Percentiles rank a stretch among this genome's conserved stretches.
phyloP scores from a whole-genome alignment of 1,140 invertebrate genomes.

The Drosophila mojavensis region DNA sequence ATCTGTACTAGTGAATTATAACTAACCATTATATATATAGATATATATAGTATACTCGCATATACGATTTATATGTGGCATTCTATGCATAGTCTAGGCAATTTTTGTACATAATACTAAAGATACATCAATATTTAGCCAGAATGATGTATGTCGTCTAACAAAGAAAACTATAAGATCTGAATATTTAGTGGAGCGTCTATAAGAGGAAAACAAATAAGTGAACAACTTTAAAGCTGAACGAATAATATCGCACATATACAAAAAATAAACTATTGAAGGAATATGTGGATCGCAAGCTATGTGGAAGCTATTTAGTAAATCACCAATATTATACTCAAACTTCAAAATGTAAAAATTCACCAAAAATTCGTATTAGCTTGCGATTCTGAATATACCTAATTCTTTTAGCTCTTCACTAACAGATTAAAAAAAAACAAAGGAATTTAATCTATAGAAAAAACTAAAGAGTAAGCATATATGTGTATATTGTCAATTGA shows the following conservation, averaged over 20 bases:
- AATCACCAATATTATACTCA: no score
- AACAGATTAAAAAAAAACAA: no score
- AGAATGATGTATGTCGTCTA: not conserved
- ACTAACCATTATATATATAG: constrained; percentile 32
- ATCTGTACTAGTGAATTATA: constrained; percentile 50
- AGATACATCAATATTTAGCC: constrained; percentile 3
- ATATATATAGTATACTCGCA: constrained; percentile 12
- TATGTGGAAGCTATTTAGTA: not conserved
- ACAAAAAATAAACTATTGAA: not conserved
- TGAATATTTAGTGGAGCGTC: constrained; percentile 10
- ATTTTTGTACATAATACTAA: constrained; percentile 74
- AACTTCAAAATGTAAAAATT: no score
- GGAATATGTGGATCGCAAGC: not conserved
- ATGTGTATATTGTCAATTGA: constrained; percentile 61
- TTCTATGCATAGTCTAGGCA: constrained; percentile 65
- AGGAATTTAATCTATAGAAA: constrained; percentile 57
- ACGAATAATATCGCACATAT: constrained; percentile 25
- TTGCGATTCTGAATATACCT: not conserved
- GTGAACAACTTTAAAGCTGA: constrained; percentile 18
- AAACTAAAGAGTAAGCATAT: constrained; percentile 45
- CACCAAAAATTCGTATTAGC: not conserved
- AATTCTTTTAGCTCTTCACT: no score
- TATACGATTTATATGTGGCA: constrained; percentile 7
- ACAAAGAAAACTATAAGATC: constrained; percentile 15
- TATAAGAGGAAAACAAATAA: constrained; percentile 24